Evolutionary conservation across 2,888 invertebrate genomes (phyloP).

Genomic region (Nowickia ferox): DNA sequence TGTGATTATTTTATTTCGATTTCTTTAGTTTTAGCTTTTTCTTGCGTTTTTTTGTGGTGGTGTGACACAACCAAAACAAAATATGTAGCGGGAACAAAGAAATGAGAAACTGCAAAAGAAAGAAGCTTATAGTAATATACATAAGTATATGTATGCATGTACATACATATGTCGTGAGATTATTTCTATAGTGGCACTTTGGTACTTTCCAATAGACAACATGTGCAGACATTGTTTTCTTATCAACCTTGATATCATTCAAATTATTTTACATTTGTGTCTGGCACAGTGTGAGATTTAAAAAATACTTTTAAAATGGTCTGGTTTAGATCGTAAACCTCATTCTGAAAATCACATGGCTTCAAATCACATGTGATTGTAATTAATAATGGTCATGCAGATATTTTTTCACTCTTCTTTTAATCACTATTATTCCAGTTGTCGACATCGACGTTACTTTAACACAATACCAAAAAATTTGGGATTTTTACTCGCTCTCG

Average conservation of each 20-base stretch:
- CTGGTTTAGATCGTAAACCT: no score
- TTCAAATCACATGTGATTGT: no score
- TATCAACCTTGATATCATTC: slow-evolving; percentile 33
- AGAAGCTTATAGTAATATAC: background rate
- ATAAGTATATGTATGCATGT: background rate
- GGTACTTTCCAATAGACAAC: slow-evolving; percentile 17
- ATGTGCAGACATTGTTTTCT: background rate
- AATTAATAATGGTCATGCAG: no score
- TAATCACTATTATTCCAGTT: no score
- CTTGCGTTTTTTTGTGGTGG: slow-evolving; percentile 33
- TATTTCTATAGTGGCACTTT: background rate
- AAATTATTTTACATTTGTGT: background rate
- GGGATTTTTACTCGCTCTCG: no score
- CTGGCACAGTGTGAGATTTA: background rate
- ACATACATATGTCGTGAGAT: background rate
- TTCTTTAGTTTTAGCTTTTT: slow-evolving; percentile 19
- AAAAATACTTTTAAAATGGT: no score
- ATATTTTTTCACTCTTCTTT: no score
- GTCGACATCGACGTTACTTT: no score
- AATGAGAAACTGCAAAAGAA: slow-evolving; percentile 24
- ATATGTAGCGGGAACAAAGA: slow-evolving; percentile 10
- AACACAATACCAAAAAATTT: no score
- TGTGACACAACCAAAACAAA: slow-evolving; percentile 59
- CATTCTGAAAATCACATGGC: no score
- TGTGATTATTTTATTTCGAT: slow-evolving; percentile 16